Conservation (phyloP, 2,113 vertebrate species). For the Cebidichthys violaceus region DNA sequence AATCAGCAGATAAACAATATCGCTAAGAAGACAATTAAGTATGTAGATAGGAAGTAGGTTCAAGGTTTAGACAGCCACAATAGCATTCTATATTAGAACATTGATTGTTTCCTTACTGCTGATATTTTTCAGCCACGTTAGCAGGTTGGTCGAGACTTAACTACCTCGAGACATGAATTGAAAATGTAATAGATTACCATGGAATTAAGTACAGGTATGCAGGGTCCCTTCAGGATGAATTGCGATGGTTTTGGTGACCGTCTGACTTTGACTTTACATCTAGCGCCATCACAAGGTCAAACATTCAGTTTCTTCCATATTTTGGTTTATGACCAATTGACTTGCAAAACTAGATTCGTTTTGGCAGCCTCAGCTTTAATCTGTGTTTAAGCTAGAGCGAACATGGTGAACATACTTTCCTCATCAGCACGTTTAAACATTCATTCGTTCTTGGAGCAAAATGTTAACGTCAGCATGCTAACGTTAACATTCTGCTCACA, state of each 20-base stretch:
- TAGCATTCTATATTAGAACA: background rate
- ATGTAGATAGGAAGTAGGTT: background rate
- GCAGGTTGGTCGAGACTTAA: background rate
- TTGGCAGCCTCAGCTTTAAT: background rate
- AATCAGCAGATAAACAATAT: background rate
- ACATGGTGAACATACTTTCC: background rate
- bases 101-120: background rate
- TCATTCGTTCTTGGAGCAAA: no score
- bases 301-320: background rate
- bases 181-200: background rate
- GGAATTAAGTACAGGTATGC: background rate
- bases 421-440: background rate
- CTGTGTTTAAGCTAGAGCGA: background rate
- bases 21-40: background rate
- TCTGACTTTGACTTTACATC: background rate
- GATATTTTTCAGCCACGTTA: background rate
- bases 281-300: background rate
- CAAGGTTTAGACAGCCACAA: background rate
- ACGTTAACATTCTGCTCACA: background rate
- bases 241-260: no score
- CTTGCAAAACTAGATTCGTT: background rate
- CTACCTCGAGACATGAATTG: background rate
- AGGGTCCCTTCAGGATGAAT: background rate
- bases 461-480: background rate
- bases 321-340: background rate